phyloP scores from a whole-genome alignment of 2,797 vertebrate species.

The Sebastes alutus region DNA sequence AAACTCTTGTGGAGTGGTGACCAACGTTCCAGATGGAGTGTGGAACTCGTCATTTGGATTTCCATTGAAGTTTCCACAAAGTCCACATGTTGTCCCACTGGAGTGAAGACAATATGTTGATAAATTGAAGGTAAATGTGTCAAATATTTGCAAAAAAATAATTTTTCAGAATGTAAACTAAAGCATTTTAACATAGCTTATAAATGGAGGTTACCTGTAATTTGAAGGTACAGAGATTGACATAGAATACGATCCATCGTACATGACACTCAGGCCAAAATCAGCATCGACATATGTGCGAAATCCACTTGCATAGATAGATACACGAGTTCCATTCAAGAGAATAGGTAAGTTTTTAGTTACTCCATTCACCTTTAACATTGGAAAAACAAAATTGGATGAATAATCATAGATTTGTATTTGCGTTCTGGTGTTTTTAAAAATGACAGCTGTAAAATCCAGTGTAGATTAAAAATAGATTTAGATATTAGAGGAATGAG shows the following conservation, averaged over 20 bases:
- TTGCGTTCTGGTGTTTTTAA: neutral
- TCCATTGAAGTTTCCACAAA: conserved; percentile 87
- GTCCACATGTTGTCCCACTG: conserved; percentile 74
- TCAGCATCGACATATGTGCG: conserved; percentile 62
- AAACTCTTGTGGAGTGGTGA: conserved; percentile 55
- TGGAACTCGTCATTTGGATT: conserved; percentile 79
- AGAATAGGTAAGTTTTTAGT: conserved; percentile 73
- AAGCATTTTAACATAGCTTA: neutral
- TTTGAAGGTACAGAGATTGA: conserved; percentile 71
- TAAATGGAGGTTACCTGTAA: conserved; percentile 66
- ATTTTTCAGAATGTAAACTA: neutral
- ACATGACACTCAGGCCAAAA: conserved; percentile 80
- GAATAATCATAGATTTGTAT: neutral
- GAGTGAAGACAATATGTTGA: neutral
- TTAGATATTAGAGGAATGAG: no score
- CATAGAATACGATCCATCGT: conserved; percentile 70
- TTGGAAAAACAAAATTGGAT: conserved; percentile 23
- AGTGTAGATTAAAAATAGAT: neutral
- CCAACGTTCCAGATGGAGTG: conserved; percentile 42
- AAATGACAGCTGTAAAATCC: neutral
- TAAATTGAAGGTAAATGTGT: neutral
- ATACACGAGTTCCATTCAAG: conserved; percentile 62
- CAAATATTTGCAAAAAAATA: neutral
- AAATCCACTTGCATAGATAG: conserved; percentile 74
- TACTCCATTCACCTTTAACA: conserved; percentile 69